Evolutionary conservation across 2,888 invertebrate genomes (phyloP).

Genomic region (Noctua janthina): DNA sequence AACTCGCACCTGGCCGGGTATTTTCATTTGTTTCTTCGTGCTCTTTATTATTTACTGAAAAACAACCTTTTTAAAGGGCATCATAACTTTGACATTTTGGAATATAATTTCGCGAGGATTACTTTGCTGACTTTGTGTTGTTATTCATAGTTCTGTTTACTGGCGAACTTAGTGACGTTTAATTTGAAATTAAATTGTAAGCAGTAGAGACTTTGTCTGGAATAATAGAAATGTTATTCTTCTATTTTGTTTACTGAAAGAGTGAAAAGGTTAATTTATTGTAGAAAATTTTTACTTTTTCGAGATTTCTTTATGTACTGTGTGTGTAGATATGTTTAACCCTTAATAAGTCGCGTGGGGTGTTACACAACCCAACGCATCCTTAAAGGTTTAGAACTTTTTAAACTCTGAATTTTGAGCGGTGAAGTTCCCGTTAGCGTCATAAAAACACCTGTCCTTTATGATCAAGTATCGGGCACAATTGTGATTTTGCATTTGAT

Average conservation of each 20-base stretch:
- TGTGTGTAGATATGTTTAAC: neutral
- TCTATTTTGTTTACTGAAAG: too few relatives aligned
- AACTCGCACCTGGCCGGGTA: neutral
- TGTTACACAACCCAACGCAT: too few relatives aligned
- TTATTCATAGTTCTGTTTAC: slow-evolving; percentile 40
- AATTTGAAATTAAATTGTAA: slow-evolving; percentile 22
- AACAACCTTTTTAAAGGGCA: slow-evolving; percentile 10
- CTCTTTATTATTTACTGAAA: slow-evolving; percentile 4
- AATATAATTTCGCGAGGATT: slow-evolving; percentile 26
- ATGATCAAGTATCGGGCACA: too few relatives aligned
- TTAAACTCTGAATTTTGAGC: too few relatives aligned
- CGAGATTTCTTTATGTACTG: neutral
- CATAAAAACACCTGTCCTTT: too few relatives aligned
- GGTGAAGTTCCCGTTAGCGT: too few relatives aligned
- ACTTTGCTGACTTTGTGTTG: slow-evolving; percentile 22
- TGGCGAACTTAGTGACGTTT: slow-evolving; percentile 1
- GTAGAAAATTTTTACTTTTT: neutral
- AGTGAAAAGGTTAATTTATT: neutral
- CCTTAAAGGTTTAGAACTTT: too few relatives aligned
- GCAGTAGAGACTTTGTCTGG: neutral
- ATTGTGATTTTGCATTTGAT: too few relatives aligned
- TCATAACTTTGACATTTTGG: slow-evolving; percentile 16
- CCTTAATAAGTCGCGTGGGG: too few relatives aligned
- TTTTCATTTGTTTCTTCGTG: slow-evolving; percentile 13
- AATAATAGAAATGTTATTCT: slow-evolving; percentile 10